Conservation (phyloP, 1,140 invertebrate species). For the Hyposmocoma kahamanoa region DNA sequence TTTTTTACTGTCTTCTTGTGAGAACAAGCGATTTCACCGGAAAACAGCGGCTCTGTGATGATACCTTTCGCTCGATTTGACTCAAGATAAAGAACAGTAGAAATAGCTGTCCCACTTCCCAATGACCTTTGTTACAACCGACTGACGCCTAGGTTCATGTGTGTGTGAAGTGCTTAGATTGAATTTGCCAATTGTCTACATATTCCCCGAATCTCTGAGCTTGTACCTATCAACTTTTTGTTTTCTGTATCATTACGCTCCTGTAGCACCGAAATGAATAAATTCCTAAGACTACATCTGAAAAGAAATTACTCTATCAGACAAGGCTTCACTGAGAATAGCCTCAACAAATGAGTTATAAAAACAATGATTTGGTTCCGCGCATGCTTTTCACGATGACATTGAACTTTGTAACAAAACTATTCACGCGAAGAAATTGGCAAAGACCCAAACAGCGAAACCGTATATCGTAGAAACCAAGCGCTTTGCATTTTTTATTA, state of each 20-base stretch:
- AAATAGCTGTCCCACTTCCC: constrained; percentile 53
- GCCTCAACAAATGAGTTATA: too few species aligned
- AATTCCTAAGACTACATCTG: too few species aligned
- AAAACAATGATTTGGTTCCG: too few species aligned
- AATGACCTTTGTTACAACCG: constrained; percentile 57
- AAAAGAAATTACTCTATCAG: too few species aligned
- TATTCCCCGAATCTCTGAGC: too few species aligned
- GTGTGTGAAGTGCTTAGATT: too few species aligned
- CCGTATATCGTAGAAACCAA: background rate
- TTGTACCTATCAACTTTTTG: too few species aligned
- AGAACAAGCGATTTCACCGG: constrained; percentile 64
- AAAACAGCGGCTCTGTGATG: constrained; percentile 46
- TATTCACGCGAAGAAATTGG: constrained; percentile 32
- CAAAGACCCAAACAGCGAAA: constrained; percentile 38
- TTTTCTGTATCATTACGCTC: too few species aligned
- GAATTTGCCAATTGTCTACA: too few species aligned
- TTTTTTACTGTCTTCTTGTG: constrained; percentile 54
- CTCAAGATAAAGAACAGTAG: constrained; percentile 47
- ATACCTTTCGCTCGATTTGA: constrained; percentile 63
- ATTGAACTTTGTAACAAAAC: constrained; percentile 41
- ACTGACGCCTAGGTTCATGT: too few species aligned
- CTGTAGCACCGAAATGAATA: too few species aligned
- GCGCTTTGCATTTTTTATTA: background rate
- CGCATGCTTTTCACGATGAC: constrained; percentile 26
- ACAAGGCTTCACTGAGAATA: too few species aligned